Percentiles rank a stretch among this genome's conserved stretches.
Conservation (phyloP, 2,888 invertebrate species). For the Metalampra italica region DNA sequence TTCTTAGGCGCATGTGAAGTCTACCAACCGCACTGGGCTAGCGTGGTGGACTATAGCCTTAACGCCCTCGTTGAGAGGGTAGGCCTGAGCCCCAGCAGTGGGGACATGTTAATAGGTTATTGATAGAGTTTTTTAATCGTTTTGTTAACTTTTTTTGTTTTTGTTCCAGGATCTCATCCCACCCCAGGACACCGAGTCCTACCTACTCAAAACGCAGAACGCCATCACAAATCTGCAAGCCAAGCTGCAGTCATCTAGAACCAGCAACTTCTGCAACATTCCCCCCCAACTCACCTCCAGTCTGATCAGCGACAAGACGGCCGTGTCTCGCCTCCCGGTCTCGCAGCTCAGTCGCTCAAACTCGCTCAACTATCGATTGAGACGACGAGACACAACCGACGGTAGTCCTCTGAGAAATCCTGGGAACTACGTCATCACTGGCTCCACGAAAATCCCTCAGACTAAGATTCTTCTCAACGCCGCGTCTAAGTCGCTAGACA, state of each 20-base stretch:
- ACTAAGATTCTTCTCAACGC: conserved; percentile 53
- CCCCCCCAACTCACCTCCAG: conserved; percentile 63
- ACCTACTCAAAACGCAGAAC: conserved; percentile 79
- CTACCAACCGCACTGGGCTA: too few species aligned
- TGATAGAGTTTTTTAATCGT: too few species aligned
- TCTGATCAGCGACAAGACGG: conserved; percentile 66
- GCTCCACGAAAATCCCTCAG: conserved; percentile 54
- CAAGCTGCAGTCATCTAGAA: conserved; percentile 65
- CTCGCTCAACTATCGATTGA: conserved; percentile 67
- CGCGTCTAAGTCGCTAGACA: conserved; percentile 63
- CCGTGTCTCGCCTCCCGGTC: conserved; percentile 63
- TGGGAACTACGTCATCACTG: conserved; percentile 68
- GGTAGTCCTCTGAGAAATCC: conserved; percentile 69
- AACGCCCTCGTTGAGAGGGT: too few species aligned
- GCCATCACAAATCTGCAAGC: conserved; percentile 81
- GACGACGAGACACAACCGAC: conserved; percentile 54
- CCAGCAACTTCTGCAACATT: conserved; percentile 46
- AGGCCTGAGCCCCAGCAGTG: too few species aligned
- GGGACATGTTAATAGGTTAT: too few species aligned
- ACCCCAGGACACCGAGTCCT: conserved; percentile 74
- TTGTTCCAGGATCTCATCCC: conserved; percentile 74
- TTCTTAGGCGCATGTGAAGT: too few species aligned
- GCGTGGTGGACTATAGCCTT: too few species aligned
- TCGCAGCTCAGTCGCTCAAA: conserved; percentile 70
- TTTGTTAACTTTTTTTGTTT: not conserved